Evolutionary conservation across 2,888 invertebrate species (phyloP), one percentile per base, ranked within the genome.

Genomic region (Epinotia brunnichana): DNA sequence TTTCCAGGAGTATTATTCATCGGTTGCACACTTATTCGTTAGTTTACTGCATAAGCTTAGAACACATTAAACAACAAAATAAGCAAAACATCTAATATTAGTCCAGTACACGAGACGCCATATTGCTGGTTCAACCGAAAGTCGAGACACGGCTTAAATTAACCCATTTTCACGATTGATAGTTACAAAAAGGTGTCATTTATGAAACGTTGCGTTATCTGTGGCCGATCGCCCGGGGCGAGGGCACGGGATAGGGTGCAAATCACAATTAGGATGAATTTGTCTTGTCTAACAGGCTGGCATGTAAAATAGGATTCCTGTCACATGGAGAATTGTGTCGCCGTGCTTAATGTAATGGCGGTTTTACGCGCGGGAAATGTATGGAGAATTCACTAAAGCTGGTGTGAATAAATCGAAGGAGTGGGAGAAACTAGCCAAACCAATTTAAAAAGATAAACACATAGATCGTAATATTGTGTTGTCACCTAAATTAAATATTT

Each of bases 131-230:
- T 35, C 35, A 35, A 35, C 7, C 35, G 35, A 7, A 35, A 35
- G 0, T 35, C 35, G 2, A 48, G 51, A 63, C 54, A 53, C 13
- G 13, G 69, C 53, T 24, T 15, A 63, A 67, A 68, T 68, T 67
- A 68, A 72, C 67, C 71, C 67, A 56, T 72, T 67, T 29, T 11
- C 56, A 61, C 61, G 72, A 72, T 74, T 57, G 71, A 74, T 74
- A 71, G 71, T 71, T 74, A 71, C 66, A 74, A 70, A 66, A 74
- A 74, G 74, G 70, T 70, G 71, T 72, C 72, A 70, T 72, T 68
- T 77, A 70, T 64, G 75, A 66, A 70, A 75, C 68, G 41, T 63
- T 74, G 60, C 67, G 70, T 70, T 77, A 77, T 76, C 75, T 48
- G 61, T 17, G 75, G 74, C 73, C 74, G 70, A 74, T 74, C 70